Percentiles rank a stretch among this genome's conserved stretches.
Conservation (phyloP, 2,797 vertebrate species). For the Pantherophis alleghaniensis region DNA sequence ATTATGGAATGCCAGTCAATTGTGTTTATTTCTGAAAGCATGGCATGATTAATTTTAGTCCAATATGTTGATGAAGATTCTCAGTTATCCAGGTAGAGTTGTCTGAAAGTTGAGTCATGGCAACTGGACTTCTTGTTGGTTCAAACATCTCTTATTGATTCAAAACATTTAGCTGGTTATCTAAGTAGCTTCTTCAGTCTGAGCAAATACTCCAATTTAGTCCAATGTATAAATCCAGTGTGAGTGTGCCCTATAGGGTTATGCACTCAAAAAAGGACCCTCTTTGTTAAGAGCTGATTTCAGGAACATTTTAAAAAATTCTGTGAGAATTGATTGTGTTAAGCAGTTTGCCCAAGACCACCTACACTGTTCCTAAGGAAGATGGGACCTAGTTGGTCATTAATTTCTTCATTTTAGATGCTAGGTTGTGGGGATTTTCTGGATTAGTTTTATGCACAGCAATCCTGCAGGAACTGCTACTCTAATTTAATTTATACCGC, state of each 20-base stretch:
- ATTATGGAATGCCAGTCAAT: background rate
- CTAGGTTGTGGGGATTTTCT: background rate
- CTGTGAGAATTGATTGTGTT: background rate
- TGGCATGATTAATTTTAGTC: background rate
- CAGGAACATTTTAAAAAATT: background rate
- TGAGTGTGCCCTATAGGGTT: background rate
- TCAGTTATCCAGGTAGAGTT: background rate
- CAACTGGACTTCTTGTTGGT: background rate
- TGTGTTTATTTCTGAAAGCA: background rate
- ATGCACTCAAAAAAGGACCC: background rate
- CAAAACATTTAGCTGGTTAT: background rate
- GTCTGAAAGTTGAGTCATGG: background rate
- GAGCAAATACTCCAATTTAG: background rate
- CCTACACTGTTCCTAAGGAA: background rate
- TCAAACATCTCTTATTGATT: too few species aligned
- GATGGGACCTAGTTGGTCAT: background rate
- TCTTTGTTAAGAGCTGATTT: background rate
- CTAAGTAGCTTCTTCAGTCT: background rate
- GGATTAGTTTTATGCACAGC: background rate
- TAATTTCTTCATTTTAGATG: background rate
- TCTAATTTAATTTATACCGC: background rate
- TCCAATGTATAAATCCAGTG: background rate
- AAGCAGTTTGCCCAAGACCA: background rate
- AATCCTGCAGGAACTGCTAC: background rate
- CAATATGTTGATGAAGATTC: background rate